A percentile compares a stretch with the other conserved stretches of the same genome.
Evolutionary conservation across 2,888 invertebrate genomes (phyloP).

Genomic region (Dermolepida albohirtum): DNA sequence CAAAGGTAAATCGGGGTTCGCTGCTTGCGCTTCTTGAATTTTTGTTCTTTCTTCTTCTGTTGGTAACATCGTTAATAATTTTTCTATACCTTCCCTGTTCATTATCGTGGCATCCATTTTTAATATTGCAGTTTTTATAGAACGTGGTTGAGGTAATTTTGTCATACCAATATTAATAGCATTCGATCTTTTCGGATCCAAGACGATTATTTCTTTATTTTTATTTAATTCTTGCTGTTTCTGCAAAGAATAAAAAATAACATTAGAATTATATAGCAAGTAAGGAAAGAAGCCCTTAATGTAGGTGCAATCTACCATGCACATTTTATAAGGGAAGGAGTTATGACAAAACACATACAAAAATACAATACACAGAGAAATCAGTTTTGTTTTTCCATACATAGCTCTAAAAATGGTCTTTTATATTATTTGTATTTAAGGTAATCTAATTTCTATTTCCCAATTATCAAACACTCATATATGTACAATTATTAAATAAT

Average conservation of each 20-base stretch:
- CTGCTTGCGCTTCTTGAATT: conserved; percentile 95
- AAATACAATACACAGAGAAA: no score
- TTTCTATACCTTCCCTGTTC: conserved; percentile 98
- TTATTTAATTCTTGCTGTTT: conserved; percentile 87
- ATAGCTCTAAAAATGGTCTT: no score
- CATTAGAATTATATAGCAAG: neutral
- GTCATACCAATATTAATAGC: conserved; percentile 99
- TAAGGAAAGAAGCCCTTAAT: neutral
- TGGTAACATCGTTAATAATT: conserved; percentile 96
- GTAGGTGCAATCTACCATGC: conserved; percentile 13
- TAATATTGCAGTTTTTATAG: conserved; percentile 98
- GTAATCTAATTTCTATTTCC: no score
- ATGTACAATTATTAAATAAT: no score
- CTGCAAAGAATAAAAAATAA: conserved; percentile 61
- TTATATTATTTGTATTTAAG: no score
- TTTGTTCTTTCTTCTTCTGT: conserved; percentile 91
- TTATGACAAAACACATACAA: no score
- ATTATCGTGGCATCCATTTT: conserved; percentile 99
- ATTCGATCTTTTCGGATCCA: conserved; percentile 97
- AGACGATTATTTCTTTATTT: conserved; percentile 91
- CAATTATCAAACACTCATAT: no score
- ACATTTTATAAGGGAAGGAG: conserved; percentile 1
- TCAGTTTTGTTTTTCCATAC: no score
- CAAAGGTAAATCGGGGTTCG: conserved; percentile 88
- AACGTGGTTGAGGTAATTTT: conserved; percentile 95